Evolutionary conservation across 37 sponge, comb jelly and placozoan species (phyloP).

Genomic region (Eunapius fragilis): DNA sequence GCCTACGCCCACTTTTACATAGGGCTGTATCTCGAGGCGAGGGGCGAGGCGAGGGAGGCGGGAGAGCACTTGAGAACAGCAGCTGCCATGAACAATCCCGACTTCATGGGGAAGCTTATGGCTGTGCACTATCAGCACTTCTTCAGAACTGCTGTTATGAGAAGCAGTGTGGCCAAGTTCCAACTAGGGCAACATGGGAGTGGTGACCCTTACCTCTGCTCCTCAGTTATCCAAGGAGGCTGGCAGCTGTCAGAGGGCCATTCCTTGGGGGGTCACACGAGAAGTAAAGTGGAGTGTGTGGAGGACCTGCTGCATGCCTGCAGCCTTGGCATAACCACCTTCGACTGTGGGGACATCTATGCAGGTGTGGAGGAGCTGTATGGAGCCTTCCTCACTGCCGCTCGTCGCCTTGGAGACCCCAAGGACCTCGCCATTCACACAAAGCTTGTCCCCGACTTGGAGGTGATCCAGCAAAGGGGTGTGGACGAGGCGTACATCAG

Average conservation of each 20-base stretch:
- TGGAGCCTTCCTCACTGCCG: slow-evolving; percentile 43
- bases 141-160: not conserved
- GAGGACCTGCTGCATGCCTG: slow-evolving; percentile 18
- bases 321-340: slow-evolving; percentile 36
- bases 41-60: slow-evolving; percentile 1
- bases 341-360: slow-evolving; percentile 81
- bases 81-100: slow-evolving; percentile 42
- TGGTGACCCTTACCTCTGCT: not conserved
- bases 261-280: not conserved
- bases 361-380: slow-evolving; percentile 67
- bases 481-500: slow-evolving; percentile 45
- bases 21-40: slow-evolving; percentile 40
- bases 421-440: slow-evolving; percentile 42
- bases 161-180: not conserved
- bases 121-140: slow-evolving; percentile 33
- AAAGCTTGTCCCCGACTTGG: slow-evolving; percentile 69
- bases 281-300: not conserved
- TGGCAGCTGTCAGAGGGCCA: slow-evolving; percentile 69
- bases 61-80: slow-evolving; percentile 41
- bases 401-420: slow-evolving; percentile 8
- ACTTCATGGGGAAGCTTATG: slow-evolving; percentile 67
- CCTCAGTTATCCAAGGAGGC: slow-evolving; percentile 55
- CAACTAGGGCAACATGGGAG: not conserved
- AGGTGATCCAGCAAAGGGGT: slow-evolving; percentile 13
- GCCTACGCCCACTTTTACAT: slow-evolving; percentile 72